These are phyloP conservation scores for Idaea dimidiata DNA, from an alignment of 2,888 invertebrate species.

Conservation along the genomic window DNA sequence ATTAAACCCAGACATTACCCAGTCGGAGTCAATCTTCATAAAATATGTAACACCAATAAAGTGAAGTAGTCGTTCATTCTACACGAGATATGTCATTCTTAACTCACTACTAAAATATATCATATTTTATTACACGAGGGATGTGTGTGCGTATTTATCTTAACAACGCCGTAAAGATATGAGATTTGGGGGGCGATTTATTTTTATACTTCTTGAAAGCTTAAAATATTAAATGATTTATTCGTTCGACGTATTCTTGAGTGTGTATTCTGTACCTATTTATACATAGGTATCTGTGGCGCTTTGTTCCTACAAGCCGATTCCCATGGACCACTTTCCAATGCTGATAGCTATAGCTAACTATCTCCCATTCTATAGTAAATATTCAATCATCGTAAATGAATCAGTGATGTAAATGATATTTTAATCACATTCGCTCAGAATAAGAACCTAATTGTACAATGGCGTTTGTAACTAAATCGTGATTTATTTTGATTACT, in stretches of 20 bases:
- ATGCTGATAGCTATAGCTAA: too few relatives aligned
- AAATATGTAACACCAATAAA: constrained; percentile 33
- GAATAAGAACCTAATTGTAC: too few relatives aligned
- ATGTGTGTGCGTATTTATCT: constrained; percentile 6
- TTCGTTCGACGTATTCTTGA: neutral
- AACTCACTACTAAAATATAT: constrained; percentile 25
- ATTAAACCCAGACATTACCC: neutral
- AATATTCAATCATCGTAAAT: too few relatives aligned
- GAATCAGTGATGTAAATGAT: too few relatives aligned
- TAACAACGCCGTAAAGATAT: neutral
- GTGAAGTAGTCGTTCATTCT: constrained; percentile 32
- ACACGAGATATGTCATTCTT: constrained; percentile 24
- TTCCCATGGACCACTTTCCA: too few relatives aligned
- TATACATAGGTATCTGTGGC: neutral
- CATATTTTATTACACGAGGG: constrained; percentile 26
- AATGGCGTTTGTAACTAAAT: too few relatives aligned
- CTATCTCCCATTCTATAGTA: too few relatives aligned
- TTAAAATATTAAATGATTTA: constrained; percentile 1
- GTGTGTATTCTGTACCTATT: neutral
- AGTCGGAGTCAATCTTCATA: constrained; percentile 24
- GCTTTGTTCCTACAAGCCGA: too few relatives aligned
- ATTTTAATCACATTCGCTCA: too few relatives aligned
- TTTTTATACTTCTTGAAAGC: neutral
- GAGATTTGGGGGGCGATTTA: neutral
- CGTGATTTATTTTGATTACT: too few relatives aligned